Evolutionary conservation across 2,113 vertebrate species (phyloP).

Genomic region (Tyto alba): DNA sequence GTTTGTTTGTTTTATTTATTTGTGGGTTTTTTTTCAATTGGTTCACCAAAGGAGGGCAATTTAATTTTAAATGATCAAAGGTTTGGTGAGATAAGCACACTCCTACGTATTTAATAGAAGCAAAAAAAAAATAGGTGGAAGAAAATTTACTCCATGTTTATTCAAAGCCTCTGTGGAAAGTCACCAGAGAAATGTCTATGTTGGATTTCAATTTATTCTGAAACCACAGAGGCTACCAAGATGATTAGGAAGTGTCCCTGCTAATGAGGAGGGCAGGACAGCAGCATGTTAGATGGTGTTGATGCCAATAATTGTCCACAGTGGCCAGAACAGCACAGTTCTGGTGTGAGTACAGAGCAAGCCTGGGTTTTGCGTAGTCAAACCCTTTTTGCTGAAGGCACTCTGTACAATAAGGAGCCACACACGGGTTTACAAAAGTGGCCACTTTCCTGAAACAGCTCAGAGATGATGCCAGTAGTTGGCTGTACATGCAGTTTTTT

Average conservation of each 20-base stretch:
- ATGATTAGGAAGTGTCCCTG: not conserved
- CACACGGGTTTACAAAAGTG: not conserved
- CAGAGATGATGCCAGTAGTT: not conserved
- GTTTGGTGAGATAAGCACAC: not conserved
- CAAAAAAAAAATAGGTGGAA: not conserved
- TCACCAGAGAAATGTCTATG: not conserved
- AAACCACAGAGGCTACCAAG: not conserved
- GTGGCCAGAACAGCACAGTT: not conserved
- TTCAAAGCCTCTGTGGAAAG: not conserved
- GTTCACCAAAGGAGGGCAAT: not conserved
- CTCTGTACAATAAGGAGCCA: not conserved
- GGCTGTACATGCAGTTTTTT: not conserved
- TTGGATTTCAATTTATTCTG: not conserved
- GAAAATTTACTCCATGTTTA: not conserved
- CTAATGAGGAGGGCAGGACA: not conserved
- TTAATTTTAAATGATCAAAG: constrained; percentile 38
- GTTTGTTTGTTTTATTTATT: not conserved
- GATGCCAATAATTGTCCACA: not conserved
- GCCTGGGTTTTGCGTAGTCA: not conserved
- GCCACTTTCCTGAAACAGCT: not conserved
- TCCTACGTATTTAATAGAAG: not conserved
- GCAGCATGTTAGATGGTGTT: fast-evolving
- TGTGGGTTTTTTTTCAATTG: not conserved
- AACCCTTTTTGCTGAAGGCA: not conserved
- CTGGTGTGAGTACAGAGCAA: not conserved